Conservation (phyloP, 2,888 invertebrate genomes). For the Chymomyza procnemis region DNA sequence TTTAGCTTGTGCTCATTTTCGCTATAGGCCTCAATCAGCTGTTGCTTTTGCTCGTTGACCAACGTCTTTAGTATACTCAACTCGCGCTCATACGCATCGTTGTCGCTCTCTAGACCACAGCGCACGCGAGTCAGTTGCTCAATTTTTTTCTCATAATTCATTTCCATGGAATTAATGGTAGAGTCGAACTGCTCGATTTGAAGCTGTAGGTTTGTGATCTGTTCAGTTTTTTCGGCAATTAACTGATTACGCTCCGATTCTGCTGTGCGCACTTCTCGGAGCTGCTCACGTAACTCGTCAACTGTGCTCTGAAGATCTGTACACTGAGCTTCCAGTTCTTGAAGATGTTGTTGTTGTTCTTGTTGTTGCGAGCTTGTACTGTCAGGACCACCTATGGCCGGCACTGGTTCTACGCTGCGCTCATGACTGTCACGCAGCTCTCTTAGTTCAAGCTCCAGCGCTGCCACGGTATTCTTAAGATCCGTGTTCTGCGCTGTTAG, state of each 20-base stretch:
- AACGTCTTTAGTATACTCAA: slow-evolving; percentile 75
- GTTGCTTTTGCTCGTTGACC: slow-evolving; percentile 78
- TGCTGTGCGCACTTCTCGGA: not conserved
- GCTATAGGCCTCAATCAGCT: slow-evolving; percentile 76
- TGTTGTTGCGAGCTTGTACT: slow-evolving; percentile 4
- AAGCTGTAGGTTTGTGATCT: slow-evolving; percentile 66
- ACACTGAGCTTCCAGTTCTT: slow-evolving; percentile 15
- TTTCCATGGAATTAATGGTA: slow-evolving; percentile 66
- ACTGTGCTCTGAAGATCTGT: slow-evolving; percentile 11
- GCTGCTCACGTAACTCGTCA: slow-evolving; percentile 25
- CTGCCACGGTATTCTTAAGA: slow-evolving; percentile 62
- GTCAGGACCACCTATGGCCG: slow-evolving; percentile 34
- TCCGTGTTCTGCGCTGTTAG: slow-evolving; percentile 72
- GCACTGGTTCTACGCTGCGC: slow-evolving; percentile 36
- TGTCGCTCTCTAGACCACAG: slow-evolving; percentile 60
- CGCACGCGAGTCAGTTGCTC: slow-evolving; percentile 67
- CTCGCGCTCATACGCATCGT: slow-evolving; percentile 71
- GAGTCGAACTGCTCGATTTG: slow-evolving; percentile 57
- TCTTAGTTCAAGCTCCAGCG: slow-evolving; percentile 55
- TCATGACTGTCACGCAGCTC: slow-evolving; percentile 67
- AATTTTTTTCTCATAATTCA: slow-evolving; percentile 72
- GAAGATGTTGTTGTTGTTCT: slow-evolving; percentile 8
- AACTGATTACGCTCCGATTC: slow-evolving; percentile 80
- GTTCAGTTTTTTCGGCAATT: slow-evolving; percentile 76
- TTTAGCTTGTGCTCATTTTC: slow-evolving; percentile 73